Evolutionary conservation across 2,888 invertebrate species (phyloP).

Genomic region (Phoronis australis): DNA sequence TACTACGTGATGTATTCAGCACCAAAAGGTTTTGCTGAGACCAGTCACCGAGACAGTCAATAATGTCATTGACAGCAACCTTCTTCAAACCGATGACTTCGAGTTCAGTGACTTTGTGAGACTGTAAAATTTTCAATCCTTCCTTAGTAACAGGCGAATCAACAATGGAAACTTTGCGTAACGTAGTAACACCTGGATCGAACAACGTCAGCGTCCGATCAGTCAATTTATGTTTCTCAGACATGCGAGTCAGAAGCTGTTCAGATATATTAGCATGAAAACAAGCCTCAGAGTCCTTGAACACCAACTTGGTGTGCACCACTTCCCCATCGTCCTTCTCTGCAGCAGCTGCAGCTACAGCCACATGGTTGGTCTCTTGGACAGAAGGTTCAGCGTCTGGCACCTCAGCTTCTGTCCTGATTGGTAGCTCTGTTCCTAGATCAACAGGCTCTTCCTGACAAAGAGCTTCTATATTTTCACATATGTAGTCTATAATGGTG

Average conservation of each 20-base stretch:
- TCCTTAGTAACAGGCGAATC: slow-evolving; percentile 60
- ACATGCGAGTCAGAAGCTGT: slow-evolving; percentile 55
- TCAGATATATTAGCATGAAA: slow-evolving; percentile 44
- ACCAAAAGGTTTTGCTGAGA: slow-evolving; percentile 61
- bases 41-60: slow-evolving; percentile 65
- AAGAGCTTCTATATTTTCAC: slow-evolving; percentile 60
- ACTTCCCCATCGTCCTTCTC: too few relatives aligned
- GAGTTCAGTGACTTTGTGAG: slow-evolving; percentile 63
- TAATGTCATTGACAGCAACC: slow-evolving; percentile 61
- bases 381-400: neutral
- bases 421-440: too few relatives aligned
- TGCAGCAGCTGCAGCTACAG: too few relatives aligned
- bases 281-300: slow-evolving; percentile 37
- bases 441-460: slow-evolving; percentile 40
- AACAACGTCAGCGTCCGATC: slow-evolving; percentile 63
- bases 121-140: slow-evolving; percentile 61
- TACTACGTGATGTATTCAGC: slow-evolving; percentile 62
- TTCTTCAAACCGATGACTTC: slow-evolving; percentile 60
- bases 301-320: slow-evolving; percentile 27
- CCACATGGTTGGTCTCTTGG: too few relatives aligned
- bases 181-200: slow-evolving; percentile 59
- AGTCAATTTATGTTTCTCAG: slow-evolving; percentile 59
- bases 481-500: slow-evolving; percentile 63
- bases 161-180: slow-evolving; percentile 60
- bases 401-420: too few relatives aligned